Evolutionary conservation across 2,113 vertebrate species (phyloP).

Genomic region (Nannospalax galili): DNA sequence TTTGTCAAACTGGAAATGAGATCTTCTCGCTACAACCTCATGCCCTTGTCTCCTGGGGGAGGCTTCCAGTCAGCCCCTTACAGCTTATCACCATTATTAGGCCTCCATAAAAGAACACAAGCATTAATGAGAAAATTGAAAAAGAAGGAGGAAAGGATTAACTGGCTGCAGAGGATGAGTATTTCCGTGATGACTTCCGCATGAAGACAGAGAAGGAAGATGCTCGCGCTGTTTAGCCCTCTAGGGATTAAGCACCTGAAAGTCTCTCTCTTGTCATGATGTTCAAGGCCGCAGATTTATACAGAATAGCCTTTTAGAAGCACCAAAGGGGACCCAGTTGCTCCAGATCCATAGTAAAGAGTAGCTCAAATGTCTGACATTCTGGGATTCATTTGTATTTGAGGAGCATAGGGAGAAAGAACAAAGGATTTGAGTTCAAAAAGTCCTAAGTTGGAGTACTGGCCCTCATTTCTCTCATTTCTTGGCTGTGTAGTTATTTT

Average conservation of each 20-base stretch:
- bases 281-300: neutral
- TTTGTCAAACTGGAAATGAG: neutral
- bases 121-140: neutral
- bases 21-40: neutral
- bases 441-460: neutral
- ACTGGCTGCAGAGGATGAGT: neutral
- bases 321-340: neutral
- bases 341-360: neutral
- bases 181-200: constrained; percentile 6
- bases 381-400: constrained; percentile 6
- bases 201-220: constrained; percentile 23
- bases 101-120: neutral
- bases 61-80: neutral
- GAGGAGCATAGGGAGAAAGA: neutral
- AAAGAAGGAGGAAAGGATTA: neutral
- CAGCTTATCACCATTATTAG: neutral
- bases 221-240: neutral
- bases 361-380: neutral
- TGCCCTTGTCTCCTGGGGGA: neutral
- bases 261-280: neutral
- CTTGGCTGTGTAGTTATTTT: neutral
- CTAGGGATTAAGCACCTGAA: neutral
- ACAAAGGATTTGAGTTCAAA: neutral
- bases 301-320: neutral
- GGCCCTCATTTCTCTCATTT: neutral